Conservation (phyloP, 2,888 invertebrate genomes). For the Hydrotaea diabolus region DNA sequence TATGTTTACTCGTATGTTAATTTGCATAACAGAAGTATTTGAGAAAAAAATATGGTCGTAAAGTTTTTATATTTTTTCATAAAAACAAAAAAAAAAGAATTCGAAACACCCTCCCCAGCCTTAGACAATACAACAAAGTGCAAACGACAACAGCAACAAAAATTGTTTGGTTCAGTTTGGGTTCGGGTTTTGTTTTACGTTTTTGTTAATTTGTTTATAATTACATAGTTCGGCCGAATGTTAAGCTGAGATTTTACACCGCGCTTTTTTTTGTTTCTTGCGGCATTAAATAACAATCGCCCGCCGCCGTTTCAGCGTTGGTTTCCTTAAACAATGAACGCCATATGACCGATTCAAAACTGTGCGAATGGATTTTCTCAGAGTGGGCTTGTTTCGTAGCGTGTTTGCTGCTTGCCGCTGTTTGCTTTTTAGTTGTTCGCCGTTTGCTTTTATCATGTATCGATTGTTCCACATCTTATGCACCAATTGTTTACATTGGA, state of each 20-base stretch:
- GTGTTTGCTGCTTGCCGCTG: background rate
- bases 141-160: background rate
- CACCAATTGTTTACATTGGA: constrained; percentile 62
- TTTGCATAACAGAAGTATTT: constrained; percentile 58
- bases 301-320: background rate
- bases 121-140: background rate
- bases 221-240: constrained; percentile 14
- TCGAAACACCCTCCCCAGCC: no score
- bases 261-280: background rate
- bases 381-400: constrained; percentile 11
- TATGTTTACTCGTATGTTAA: constrained; percentile 16
- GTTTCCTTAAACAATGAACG: constrained; percentile 14
- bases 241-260: constrained; percentile 2
- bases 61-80: constrained; percentile 29
- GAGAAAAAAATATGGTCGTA: constrained; percentile 20
- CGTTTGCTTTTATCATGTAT: constrained; percentile 27
- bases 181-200: background rate
- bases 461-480: constrained; percentile 66
- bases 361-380: background rate
- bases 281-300: constrained; percentile 3
- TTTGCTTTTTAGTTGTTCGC: background rate
- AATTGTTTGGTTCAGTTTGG: background rate
- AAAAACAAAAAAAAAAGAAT: background rate
- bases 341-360: background rate
- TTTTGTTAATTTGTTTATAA: constrained; percentile 38